Percentiles rank a stretch among this genome's conserved stretches.
These are phyloP conservation scores for Acrobasis repandana DNA, from an alignment of 2,888 invertebrate genomes.

Conservation along the genomic window DNA sequence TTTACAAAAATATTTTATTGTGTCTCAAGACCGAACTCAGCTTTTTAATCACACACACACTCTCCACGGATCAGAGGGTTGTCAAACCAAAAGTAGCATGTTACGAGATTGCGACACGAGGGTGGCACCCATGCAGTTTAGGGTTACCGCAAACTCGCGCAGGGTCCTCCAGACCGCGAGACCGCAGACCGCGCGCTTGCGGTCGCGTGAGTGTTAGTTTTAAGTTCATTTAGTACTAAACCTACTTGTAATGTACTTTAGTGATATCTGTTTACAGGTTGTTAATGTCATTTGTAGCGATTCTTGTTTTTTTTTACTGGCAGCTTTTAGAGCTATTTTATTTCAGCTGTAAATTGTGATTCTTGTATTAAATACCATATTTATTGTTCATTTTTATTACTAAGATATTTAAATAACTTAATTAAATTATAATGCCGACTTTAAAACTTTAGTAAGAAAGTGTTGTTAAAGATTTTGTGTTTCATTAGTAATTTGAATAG, in stretches of 20 bases:
- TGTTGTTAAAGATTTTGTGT: too few relatives aligned
- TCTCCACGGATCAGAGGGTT: constrained; percentile 30
- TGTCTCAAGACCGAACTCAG: constrained; percentile 35
- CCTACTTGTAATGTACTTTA: background rate
- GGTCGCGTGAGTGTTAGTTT: constrained; percentile 29
- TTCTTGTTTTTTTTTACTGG: constrained; percentile 34
- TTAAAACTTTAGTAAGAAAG: too few relatives aligned
- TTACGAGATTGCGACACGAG: constrained; percentile 50
- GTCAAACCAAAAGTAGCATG: constrained; percentile 54
- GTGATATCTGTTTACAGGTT: constrained; percentile 19
- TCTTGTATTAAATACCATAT: too few relatives aligned
- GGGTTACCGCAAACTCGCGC: constrained; percentile 45
- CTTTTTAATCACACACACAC: background rate
- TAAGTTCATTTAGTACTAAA: constrained; percentile 13
- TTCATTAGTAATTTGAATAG: too few relatives aligned
- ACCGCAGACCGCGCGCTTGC: constrained; percentile 37
- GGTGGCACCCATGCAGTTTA: constrained; percentile 54
- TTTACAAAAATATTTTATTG: background rate
- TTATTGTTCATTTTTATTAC: too few relatives aligned
- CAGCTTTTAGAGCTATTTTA: too few relatives aligned
- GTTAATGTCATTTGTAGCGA: constrained; percentile 29
- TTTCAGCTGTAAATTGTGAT: too few relatives aligned
- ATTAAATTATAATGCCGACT: too few relatives aligned
- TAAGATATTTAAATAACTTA: too few relatives aligned
- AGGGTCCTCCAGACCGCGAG: background rate